These are phyloP conservation scores for Folsomia candida DNA, from an alignment of 2,888 invertebrate species.

Conservation along the genomic window DNA sequence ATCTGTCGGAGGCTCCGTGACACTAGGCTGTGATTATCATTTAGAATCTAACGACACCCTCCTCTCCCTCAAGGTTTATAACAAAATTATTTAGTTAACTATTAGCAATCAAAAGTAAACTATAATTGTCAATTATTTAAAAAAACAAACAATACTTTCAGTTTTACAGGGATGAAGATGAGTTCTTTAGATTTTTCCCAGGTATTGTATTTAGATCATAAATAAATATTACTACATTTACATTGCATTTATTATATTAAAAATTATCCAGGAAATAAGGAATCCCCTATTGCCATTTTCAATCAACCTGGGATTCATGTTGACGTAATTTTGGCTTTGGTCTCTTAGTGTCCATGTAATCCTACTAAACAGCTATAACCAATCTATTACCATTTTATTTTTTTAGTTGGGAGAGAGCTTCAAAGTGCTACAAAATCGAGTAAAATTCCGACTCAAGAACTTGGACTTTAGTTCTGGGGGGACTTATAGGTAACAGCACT, in stretches of 20 bases:
- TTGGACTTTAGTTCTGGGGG: conserved; percentile 25
- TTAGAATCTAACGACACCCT: conserved; percentile 19
- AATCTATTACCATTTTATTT: neutral
- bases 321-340: conserved; percentile 23
- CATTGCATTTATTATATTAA: too few relatives aligned
- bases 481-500: conserved; percentile 22
- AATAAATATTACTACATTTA: too few relatives aligned
- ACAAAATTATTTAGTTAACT: too few relatives aligned
- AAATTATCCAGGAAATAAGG: neutral
- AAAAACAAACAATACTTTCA: too few relatives aligned
- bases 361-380: neutral
- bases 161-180: conserved; percentile 30
- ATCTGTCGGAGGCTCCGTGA: conserved; percentile 27
- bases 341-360: neutral
- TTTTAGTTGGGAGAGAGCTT: conserved; percentile 8
- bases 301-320: conserved; percentile 23
- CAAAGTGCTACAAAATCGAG: conserved; percentile 8
- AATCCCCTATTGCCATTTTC: conserved; percentile 18
- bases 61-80: conserved; percentile 6
- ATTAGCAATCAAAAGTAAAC: too few relatives aligned
- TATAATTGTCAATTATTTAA: neutral
- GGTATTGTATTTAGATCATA: too few relatives aligned
- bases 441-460: conserved; percentile 16
- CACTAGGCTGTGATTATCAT: conserved; percentile 30
- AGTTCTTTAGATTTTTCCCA: conserved; percentile 30